phyloP scores from a whole-genome alignment of 1,140 invertebrate genomes.

The Brachionus plicatilis region DNA sequence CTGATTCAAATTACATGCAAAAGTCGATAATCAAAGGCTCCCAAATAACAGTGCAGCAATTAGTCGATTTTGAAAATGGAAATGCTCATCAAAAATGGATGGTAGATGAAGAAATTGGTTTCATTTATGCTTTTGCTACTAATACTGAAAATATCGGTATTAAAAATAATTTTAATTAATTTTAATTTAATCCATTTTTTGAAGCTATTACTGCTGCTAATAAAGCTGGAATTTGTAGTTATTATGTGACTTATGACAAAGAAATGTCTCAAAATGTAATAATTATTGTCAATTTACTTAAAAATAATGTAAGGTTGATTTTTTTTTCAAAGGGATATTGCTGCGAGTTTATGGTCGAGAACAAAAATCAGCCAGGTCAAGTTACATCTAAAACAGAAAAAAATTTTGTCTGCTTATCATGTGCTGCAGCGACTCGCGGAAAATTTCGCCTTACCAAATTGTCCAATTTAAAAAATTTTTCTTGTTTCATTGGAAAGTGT shows the following conservation, averaged over 20 bases:
- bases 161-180: neutral
- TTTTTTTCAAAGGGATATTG: conserved; percentile 46
- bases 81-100: conserved; percentile 53
- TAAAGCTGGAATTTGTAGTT: conserved; percentile 53
- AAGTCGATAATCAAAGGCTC: conserved; percentile 19
- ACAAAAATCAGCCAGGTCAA: conserved; percentile 27
- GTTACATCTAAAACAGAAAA: conserved; percentile 31
- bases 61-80: conserved; percentile 48
- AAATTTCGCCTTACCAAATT: conserved; percentile 48
- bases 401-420: conserved; percentile 49
- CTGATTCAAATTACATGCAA: conserved; percentile 43
- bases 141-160: conserved; percentile 50
- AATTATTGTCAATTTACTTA: neutral
- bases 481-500: conserved; percentile 55
- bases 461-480: conserved; percentile 46
- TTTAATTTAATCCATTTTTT: neutral
- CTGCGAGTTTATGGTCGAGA: conserved; percentile 45
- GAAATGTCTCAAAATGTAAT: conserved; percentile 53
- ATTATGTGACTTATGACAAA: conserved; percentile 47
- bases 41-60: conserved; percentile 47
- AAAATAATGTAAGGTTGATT: neutral
- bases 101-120: conserved; percentile 51
- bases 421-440: conserved; percentile 53
- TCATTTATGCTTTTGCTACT: conserved; percentile 51
- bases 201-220: conserved; percentile 54